Base-by-base conservation (phyloP, 2,113 vertebrate genomes). In the Hassar affinis region DNA sequence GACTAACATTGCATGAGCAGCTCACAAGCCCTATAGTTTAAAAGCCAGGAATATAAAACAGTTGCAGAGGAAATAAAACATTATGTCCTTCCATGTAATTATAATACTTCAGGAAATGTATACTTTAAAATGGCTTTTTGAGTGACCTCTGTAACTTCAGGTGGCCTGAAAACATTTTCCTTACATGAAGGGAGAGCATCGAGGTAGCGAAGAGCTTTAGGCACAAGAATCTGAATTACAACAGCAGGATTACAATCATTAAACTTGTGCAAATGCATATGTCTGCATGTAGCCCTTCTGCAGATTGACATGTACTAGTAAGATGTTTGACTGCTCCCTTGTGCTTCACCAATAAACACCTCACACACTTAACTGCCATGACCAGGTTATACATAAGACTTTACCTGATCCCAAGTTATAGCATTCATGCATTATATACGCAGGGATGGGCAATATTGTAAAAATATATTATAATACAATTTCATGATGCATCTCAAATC, bases 221-320 rank as follows among this genome's bases (percentile, higher is more conserved):
- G 90, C 89, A 38, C 38, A 82, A 57, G 89, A 83, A 90, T 91
- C 87, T 85, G 79, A 85, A 90, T 90, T 85, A 89, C 81, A 87
- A 20, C 74, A 89, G 87, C 92, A 91, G 92, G 91, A 93, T 92
- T 86, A 87, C 85, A 80, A 88, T 90, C 86, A 92, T 93, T 92
- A 91, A 76, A 76, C 25, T 35, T 87, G 61, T 80, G 76, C 47
- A 75, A 52, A 76, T 35, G 79, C 66, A 86, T 85, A 80, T 30
- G 47, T 30, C 2, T 57, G 61, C 30, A 79, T 79, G 78, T 61
- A 83, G 38, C 25, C 25, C n/a, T 51, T 56, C 74, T 77, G 51
- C 30, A 56, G 22, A 77, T 54, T 75, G 30, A 52, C 18, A 12
- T 54, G 49, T 52, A 76, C 4, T 30, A 72, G 80, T 54, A 84